phyloP scores from a whole-genome alignment of 2,113 vertebrate genomes.

The Triplophysa tibetana region DNA sequence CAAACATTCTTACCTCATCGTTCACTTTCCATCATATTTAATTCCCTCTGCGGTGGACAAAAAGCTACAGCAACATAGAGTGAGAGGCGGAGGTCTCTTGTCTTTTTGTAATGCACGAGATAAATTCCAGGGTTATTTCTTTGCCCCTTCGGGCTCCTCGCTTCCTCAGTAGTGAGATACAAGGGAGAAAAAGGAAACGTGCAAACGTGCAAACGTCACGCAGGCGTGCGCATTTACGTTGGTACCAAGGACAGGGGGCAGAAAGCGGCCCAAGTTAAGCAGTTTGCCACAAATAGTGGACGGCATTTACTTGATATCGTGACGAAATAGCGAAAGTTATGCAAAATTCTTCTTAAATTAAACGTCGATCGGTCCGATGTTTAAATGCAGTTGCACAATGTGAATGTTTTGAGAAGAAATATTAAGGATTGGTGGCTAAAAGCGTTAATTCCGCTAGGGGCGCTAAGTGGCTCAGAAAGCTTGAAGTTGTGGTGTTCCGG shows the following conservation, averaged over 20 bases:
- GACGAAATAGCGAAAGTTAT: too few relatives aligned
- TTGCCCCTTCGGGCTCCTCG: constrained; percentile 12
- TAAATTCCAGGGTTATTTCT: constrained; percentile 22
- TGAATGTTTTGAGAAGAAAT: too few relatives aligned
- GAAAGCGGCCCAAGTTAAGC: background rate
- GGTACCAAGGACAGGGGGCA: background rate
- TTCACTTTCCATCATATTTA: constrained; percentile 51
- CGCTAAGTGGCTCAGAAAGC: too few relatives aligned
- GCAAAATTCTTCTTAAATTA: too few relatives aligned
- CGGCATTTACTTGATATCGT: too few relatives aligned
- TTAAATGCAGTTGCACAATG: too few relatives aligned
- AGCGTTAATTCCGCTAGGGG: too few relatives aligned
- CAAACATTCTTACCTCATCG: constrained; percentile 62
- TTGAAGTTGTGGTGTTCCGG: too few relatives aligned
- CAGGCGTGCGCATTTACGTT: background rate
- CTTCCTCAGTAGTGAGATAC: constrained; percentile 9
- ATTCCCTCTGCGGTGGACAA: background rate
- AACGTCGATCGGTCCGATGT: too few relatives aligned
- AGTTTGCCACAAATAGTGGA: background rate
- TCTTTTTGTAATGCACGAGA: constrained; percentile 32
- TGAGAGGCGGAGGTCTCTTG: constrained; percentile 14
- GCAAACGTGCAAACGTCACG: constrained; percentile 5
- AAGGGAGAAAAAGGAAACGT: constrained; percentile 6
- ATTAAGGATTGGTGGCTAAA: too few relatives aligned
- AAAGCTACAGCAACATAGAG: background rate